Evolutionary conservation across 2,888 invertebrate species (phyloP), one percentile per base, ranked within the genome.

Genomic region (Caenorhabditis panamensis): DNA sequence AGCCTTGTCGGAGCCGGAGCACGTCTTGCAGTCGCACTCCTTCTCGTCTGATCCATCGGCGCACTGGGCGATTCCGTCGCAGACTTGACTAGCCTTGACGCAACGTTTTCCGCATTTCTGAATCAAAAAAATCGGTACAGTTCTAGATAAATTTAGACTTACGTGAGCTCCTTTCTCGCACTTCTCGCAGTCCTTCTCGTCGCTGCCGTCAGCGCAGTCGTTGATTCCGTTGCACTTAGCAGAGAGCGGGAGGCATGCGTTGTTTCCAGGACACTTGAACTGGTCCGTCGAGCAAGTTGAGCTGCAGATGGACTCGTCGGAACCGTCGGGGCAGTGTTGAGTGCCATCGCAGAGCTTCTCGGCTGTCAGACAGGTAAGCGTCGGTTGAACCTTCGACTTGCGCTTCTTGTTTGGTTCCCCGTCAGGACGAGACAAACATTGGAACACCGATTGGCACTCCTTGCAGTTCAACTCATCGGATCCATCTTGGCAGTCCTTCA

Each of bases 61-160:
- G 64, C 89, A 89, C 37, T 89, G 83, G 3, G 79, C 66, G 37
- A 79, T 73, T 18, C 89, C 89, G 54, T 89, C 85, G 76, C 89
- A 89, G 11, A 88, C 66, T 18, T 82, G 44, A 28, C 82, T 81
- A 13, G 83, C 76, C 9, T 78, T 64, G 16, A 89, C 49, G 62
- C 89, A 88, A 16, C 79, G 78, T 4, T 79, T 83, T 16, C 80
- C 79, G 64, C 89, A 89, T 22, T 88, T 72, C 82, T 80, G 77
- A 58, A 73, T 6, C 9, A 4, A 31, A 78, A 54, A 26, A 16
- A 44, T 53, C n/a, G 11, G 5, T 41, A 41, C 13, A 11, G n/a
- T 16, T 41, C 16, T 9, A 3, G 41, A 16, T 16, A 41, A 9
- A 9, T 31, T 31, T 9, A 9, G 28, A 71, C 71, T 31, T 41